A percentile compares a stretch with the other conserved stretches of the same genome.
These are phyloP conservation scores for Silurus meridionalis DNA, from an alignment of 2,113 vertebrate genomes.

Conservation along the genomic window DNA sequence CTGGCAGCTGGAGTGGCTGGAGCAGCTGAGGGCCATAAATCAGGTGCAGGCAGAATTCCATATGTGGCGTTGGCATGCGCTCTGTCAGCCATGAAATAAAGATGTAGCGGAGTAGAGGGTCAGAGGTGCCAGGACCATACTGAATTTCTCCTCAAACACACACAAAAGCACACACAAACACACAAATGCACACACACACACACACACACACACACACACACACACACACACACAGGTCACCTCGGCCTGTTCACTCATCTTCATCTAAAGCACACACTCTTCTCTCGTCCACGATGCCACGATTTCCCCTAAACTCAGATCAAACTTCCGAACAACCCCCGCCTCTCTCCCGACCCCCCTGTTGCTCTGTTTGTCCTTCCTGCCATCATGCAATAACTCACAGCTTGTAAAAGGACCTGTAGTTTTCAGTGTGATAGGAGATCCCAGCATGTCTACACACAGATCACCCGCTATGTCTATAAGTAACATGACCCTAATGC, in stretches of 20 bases:
- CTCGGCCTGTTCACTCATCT: not conserved
- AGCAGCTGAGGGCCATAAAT: slow-evolving; percentile 95
- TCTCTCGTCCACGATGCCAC: slow-evolving; percentile 44
- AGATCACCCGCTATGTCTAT: slow-evolving; percentile 40
- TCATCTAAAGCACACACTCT: not conserved
- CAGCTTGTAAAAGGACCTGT: slow-evolving; percentile 39
- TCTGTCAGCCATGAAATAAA: slow-evolving; percentile 95
- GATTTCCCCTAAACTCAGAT: slow-evolving; percentile 60
- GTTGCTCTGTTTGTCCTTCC: slow-evolving; percentile 60
- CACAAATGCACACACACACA: not conserved
- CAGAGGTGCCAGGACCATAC: slow-evolving; percentile 66
- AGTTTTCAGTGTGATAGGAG: slow-evolving; percentile 12
- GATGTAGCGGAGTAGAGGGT: slow-evolving; percentile 88
- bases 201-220: not conserved
- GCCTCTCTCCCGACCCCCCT: slow-evolving; percentile 19
- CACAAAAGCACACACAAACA: not conserved
- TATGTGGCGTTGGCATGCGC: slow-evolving; percentile 80
- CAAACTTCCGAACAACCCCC: slow-evolving; percentile 31
- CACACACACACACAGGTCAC: slow-evolving; percentile 14
- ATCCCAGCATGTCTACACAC: slow-evolving; percentile 10
- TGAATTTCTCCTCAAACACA: slow-evolving; percentile 32
- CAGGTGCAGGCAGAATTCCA: slow-evolving; percentile 79
- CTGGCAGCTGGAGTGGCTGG: slow-evolving; percentile 77
- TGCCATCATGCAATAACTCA: slow-evolving; percentile 55
- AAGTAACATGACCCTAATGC: slow-evolving; percentile 63